Conservation (phyloP, 2,888 invertebrate species). For the Drosophila picticornis region DNA sequence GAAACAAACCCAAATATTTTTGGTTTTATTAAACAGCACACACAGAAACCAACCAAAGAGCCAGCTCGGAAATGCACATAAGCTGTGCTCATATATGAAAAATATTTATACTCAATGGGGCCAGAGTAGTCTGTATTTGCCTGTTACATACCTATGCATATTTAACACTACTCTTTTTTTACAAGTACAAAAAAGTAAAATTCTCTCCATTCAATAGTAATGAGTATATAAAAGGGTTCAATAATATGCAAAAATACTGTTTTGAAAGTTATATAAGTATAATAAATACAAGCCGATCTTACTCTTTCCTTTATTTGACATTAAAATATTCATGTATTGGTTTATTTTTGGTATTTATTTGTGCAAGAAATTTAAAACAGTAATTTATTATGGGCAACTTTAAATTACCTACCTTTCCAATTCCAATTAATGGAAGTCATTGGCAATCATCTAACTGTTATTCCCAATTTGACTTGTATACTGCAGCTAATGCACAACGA, state of each 20-base stretch:
- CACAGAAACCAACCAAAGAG: neutral
- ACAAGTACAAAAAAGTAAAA: neutral
- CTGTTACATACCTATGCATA: neutral
- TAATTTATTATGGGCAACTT: neutral
- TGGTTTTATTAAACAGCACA: too few species aligned
- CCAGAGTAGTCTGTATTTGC: neutral
- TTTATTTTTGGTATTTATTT: neutral
- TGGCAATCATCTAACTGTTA: slow-evolving; percentile 66
- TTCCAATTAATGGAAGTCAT: slow-evolving; percentile 55
- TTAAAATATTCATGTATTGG: neutral
- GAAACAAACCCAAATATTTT: neutral
- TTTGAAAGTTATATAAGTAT: neutral
- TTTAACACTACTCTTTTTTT: neutral
- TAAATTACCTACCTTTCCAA: slow-evolving; percentile 15
- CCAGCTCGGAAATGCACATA: neutral
- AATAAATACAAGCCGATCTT: too few species aligned
- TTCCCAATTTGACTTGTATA: slow-evolving; percentile 33
- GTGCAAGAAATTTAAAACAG: neutral
- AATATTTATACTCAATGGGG: neutral
- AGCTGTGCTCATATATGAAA: neutral
- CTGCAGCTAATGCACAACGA: slow-evolving; percentile 21
- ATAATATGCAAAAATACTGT: neutral
- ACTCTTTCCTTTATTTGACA: neutral
- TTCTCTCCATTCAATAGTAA: neutral
- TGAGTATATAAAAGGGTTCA: neutral